Conservation (phyloP, 1,140 invertebrate species). For the Drosophila burlai region DNA sequence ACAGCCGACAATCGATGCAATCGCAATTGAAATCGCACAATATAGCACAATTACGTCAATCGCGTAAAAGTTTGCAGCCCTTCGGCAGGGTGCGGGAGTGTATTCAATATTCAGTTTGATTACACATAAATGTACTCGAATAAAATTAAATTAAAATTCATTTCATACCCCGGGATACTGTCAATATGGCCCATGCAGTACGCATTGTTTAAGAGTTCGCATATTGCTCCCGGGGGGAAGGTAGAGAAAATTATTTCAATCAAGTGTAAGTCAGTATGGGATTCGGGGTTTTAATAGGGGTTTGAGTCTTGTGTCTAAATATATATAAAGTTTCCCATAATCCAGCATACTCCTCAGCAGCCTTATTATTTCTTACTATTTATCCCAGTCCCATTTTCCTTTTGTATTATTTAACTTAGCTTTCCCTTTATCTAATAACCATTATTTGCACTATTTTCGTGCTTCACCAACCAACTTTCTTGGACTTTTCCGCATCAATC, state of each 20-base stretch:
- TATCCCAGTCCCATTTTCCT: not conserved
- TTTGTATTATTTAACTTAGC: not conserved
- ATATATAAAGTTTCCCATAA: not conserved
- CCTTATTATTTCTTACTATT: not conserved
- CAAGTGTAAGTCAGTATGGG: not conserved
- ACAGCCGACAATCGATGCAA: constrained; percentile 29
- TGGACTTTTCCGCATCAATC: constrained; percentile 1
- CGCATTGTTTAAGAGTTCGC: constrained; percentile 17
- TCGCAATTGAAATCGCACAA: constrained; percentile 35
- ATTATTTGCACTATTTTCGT: not conserved
- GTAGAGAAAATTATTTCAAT: not conserved
- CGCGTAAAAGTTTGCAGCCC: constrained; percentile 19
- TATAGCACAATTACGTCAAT: constrained; percentile 52
- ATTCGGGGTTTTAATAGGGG: not conserved
- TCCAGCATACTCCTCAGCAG: not conserved
- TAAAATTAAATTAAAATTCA: constrained; percentile 44
- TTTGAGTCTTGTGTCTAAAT: not conserved
- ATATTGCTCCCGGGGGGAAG: not conserved
- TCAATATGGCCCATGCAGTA: constrained; percentile 11
- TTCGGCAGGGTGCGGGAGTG: not conserved
- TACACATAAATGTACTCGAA: constrained; percentile 48
- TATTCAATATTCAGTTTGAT: constrained; percentile 52
- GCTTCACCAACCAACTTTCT: not conserved
- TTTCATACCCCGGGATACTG: constrained; percentile 18
- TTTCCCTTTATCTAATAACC: not conserved